Conservation (phyloP, 2,113 vertebrate genomes). For the Saguinus midas region DNA sequence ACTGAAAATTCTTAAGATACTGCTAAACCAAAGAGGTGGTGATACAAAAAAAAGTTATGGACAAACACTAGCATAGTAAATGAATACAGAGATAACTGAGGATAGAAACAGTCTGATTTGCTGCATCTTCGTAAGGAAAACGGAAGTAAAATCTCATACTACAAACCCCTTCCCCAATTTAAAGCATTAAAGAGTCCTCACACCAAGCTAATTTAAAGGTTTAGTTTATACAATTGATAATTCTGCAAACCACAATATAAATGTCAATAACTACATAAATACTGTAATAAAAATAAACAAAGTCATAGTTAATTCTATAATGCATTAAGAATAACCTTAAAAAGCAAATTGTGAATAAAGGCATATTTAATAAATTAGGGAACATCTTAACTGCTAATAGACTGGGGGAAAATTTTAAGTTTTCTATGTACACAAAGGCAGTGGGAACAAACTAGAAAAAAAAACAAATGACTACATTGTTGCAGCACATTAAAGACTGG, state of each 20-base stretch:
- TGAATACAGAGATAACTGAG: neutral
- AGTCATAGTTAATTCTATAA: slow-evolving; percentile 52
- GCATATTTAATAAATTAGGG: slow-evolving; percentile 57
- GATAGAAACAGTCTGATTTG: neutral
- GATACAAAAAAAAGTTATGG: neutral
- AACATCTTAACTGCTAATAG: slow-evolving; percentile 43
- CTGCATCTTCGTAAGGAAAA: neutral
- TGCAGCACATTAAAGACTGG: slow-evolving; percentile 37
- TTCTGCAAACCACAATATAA: slow-evolving; percentile 69
- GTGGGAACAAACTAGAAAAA: slow-evolving; percentile 23
- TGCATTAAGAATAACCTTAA: slow-evolving; percentile 55
- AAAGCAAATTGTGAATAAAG: slow-evolving; percentile 51
- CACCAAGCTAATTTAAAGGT: slow-evolving; percentile 67
- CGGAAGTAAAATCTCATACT: neutral
- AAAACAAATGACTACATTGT: slow-evolving; percentile 49
- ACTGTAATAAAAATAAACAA: slow-evolving; percentile 68
- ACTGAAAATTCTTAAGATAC: neutral
- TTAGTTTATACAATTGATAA: slow-evolving; percentile 64
- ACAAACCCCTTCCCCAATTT: slow-evolving; percentile 10
- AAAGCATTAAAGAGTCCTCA: slow-evolving; percentile 67
- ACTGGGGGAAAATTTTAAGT: slow-evolving; percentile 11
- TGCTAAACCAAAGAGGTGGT: neutral
- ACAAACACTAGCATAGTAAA: neutral
- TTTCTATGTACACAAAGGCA: slow-evolving; percentile 53
- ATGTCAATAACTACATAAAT: slow-evolving; percentile 58